Base-by-base conservation (phyloP, 2,113 vertebrate species). In the Leptocoma aspasia region DNA sequence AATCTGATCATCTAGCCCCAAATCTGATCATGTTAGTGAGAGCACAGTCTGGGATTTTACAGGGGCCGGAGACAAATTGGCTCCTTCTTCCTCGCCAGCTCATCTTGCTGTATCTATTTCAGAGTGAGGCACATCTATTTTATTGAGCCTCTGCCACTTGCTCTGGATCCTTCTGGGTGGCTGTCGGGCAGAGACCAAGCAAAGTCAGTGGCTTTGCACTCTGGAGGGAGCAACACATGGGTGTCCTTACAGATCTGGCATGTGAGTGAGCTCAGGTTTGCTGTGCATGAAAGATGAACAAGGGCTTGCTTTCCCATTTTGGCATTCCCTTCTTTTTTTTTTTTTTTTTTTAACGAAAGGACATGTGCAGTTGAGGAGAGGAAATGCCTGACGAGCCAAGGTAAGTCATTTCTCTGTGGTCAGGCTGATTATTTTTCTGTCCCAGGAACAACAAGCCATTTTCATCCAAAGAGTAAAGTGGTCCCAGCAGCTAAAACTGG, bases 1-100 rank as follows among this genome's bases (percentile, higher is more conserved):
- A 57, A 94, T 82, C 64, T 89, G 94, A 86, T 95, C 82, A 80
- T 90, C 86, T 87, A 86, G 79, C 71, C 82, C 71, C 78, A 89
- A 15, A 95, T 94, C 89, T 77, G 90, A 94, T 95, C 87, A 20
- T 65, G 52, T 94, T 96, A 90, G 93, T 84, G 82, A 93, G 87
- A 95, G 88, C 88, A 83, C 50, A 87, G 69, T 47, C 94, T 95
- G 82, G 66, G 83, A 52, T 94, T 96, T 97, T 79, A 91, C 69
- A 50, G 83, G 52, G 86, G 63, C 59, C 4, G 0, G 82, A 95
- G 65, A 94, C 91, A 96, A 96, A 92, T 53, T 81, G 78, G 80
- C 80, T 89, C 68, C 50, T 80, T 86, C 81, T 90, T 83, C 71
- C 42, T 82, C 0, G 0, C 87, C 82, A 88, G 91, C 78, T 95